phyloP scores from a whole-genome alignment of 2,797 vertebrate species.

The Fratercula arctica region DNA sequence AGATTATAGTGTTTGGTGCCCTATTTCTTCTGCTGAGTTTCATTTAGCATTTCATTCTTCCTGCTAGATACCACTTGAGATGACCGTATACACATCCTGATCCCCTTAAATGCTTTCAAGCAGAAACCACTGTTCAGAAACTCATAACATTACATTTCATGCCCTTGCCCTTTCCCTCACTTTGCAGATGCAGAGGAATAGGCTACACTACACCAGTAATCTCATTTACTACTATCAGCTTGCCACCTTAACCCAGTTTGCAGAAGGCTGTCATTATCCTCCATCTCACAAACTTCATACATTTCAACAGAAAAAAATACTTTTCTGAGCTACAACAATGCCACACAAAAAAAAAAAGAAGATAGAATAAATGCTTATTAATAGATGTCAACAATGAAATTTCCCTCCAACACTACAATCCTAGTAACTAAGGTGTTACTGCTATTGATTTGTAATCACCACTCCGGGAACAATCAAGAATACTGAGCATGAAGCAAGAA shows the following conservation, averaged over 20 bases:
- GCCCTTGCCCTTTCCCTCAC: neutral
- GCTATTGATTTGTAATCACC: neutral
- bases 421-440: neutral
- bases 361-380: neutral
- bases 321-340: neutral
- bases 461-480: neutral
- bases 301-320: neutral
- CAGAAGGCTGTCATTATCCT: neutral
- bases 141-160: neutral
- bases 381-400: neutral
- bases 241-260: conserved; percentile 11
- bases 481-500: neutral
- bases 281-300: neutral
- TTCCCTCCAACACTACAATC: neutral
- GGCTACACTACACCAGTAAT: neutral
- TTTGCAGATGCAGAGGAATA: conserved; percentile 6
- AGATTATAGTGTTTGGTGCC: neutral
- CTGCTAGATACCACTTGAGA: neutral
- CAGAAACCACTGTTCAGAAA: conserved; percentile 18
- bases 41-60: conserved; percentile 7
- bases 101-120: neutral
- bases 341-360: neutral
- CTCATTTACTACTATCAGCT: conserved; percentile 9
- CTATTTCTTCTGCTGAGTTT: conserved; percentile 13
- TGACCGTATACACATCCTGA: neutral